Percentiles rank a stretch among this genome's conserved stretches.
These are phyloP conservation scores for Busseola fusca DNA, from an alignment of 2,888 invertebrate genomes.

Conservation along the genomic window DNA sequence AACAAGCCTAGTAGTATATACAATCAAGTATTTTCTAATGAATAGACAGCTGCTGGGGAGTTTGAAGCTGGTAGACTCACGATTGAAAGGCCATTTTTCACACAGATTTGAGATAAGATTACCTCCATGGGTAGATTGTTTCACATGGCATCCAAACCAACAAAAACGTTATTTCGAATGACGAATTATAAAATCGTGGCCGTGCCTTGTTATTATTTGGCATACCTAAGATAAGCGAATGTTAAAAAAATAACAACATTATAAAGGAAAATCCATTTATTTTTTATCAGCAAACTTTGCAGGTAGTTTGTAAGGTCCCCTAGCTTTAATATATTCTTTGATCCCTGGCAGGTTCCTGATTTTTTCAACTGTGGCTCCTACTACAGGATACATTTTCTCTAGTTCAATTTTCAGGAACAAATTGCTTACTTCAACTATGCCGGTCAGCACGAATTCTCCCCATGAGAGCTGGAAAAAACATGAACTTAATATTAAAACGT, in stretches of 20 bases:
- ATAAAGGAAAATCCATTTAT: conserved; percentile 3
- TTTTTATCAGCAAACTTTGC: conserved; percentile 28
- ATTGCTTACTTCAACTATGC: conserved; percentile 31
- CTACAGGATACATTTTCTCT: conserved; percentile 30
- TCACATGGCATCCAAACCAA: too few species aligned
- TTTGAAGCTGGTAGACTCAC: too few species aligned
- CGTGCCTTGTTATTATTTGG: too few species aligned
- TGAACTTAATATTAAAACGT: not conserved
- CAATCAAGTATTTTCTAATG: too few species aligned
- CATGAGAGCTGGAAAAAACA: conserved; percentile 34
- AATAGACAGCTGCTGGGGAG: too few species aligned
- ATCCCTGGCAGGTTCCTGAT: conserved; percentile 40
- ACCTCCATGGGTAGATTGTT: not conserved
- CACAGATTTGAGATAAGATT: not conserved
- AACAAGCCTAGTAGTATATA: too few species aligned
- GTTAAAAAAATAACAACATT: not conserved
- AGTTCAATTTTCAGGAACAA: conserved; percentile 38
- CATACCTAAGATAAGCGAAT: not conserved
- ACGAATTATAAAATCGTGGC: too few species aligned
- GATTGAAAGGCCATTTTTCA: not conserved
- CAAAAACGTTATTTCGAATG: too few species aligned
- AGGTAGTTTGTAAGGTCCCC: conserved; percentile 28
- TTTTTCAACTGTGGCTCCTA: conserved; percentile 24
- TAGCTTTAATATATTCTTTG: conserved; percentile 35
- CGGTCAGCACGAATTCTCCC: conserved; percentile 29